Conservation (phyloP, 2,113 vertebrate species). For the Nycticorax nycticorax region DNA sequence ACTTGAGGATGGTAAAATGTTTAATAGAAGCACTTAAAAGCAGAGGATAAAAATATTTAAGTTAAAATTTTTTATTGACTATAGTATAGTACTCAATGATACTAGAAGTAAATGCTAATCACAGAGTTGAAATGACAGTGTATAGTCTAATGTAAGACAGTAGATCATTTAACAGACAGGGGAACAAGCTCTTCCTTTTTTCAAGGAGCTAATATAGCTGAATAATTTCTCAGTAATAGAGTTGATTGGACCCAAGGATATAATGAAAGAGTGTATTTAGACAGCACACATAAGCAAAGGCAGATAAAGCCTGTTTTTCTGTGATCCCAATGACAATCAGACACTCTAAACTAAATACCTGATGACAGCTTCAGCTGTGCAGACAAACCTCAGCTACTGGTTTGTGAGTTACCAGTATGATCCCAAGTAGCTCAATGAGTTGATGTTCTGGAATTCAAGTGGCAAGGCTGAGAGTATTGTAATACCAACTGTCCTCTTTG, state of each 20-base stretch:
- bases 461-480: background rate
- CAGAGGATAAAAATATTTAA: background rate
- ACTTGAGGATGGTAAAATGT: background rate
- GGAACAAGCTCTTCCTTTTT: background rate
- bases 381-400: background rate
- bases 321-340: background rate
- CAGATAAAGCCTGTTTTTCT: background rate
- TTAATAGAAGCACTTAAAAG: background rate
- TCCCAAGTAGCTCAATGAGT: background rate
- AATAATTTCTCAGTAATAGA: background rate
- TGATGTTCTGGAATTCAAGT: background rate
- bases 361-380: background rate
- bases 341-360: background rate
- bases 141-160: background rate
- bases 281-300: background rate
- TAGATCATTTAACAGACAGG: background rate
- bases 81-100: background rate
- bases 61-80: background rate
- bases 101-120: background rate
- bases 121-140: background rate
- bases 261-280: background rate
- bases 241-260: background rate
- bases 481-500: background rate
- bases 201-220: background rate
- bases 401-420: background rate